A percentile compares a stretch with the other conserved stretches of the same genome.
Conservation (phyloP, 1,140 invertebrate genomes). For the Neuroterus valhalla region DNA sequence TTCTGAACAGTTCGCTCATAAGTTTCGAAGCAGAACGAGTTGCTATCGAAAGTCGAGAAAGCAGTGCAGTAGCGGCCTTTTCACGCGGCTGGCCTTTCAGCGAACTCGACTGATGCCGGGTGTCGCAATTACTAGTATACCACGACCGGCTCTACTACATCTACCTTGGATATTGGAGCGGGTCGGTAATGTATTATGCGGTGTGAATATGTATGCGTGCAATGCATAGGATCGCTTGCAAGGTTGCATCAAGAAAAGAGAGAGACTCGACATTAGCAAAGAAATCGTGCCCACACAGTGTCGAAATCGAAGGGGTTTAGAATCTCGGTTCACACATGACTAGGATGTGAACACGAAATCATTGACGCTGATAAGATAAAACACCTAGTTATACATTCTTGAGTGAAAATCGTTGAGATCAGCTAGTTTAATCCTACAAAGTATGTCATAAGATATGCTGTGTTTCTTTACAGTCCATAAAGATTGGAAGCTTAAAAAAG, state of each 20-base stretch:
- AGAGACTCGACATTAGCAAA: conserved; percentile 24
- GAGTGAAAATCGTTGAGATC: no score
- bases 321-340: conserved; percentile 1
- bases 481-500: no score
- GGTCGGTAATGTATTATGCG: conserved; percentile 33
- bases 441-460: no score
- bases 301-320: background rate
- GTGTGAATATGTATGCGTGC: conserved; percentile 46
- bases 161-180: conserved; percentile 56
- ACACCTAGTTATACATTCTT: no score
- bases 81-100: conserved; percentile 23
- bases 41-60: conserved; percentile 30
- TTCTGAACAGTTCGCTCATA: background rate
- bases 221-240: conserved; percentile 40
- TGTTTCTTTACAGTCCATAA: no score
- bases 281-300: conserved; percentile 16
- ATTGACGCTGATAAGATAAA: background rate
- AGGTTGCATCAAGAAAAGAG: conserved; percentile 45
- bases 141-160: conserved; percentile 37
- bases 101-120: background rate
- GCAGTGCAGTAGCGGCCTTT: conserved; percentile 19
- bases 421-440: no score
- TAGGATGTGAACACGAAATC: background rate
- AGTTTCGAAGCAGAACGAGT: conserved; percentile 22
- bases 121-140: conserved; percentile 15